Percentiles rank a stretch among this genome's conserved stretches.
Evolutionary conservation across 1,140 invertebrate genomes (phyloP).

Genomic region (Nixonia krombeini): DNA sequence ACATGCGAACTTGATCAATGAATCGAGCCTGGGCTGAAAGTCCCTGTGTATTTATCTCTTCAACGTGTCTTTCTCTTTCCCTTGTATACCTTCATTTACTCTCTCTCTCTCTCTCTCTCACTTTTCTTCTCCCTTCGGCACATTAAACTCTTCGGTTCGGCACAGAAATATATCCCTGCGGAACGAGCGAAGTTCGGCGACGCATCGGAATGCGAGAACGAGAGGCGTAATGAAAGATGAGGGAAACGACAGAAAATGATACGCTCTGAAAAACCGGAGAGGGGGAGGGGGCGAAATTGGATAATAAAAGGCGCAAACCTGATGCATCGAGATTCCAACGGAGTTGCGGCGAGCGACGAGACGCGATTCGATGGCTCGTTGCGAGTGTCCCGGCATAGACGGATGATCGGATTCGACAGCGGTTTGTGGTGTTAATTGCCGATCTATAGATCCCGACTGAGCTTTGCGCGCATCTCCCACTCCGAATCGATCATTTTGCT

Average conservation of each 20-base stretch:
- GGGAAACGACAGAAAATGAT: not conserved
- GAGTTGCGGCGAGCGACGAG: slow-evolving; percentile 19
- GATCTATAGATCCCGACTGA: slow-evolving; percentile 53
- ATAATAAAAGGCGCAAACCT: slow-evolving; percentile 29
- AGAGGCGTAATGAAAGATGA: slow-evolving; percentile 9
- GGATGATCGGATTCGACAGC: slow-evolving; percentile 18
- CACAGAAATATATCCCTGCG: no score
- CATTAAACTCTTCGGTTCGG: no score
- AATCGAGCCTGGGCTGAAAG: no score
- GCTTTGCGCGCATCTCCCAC: no score
- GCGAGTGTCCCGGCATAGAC: not conserved
- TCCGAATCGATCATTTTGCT: no score
- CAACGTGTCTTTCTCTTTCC: not conserved
- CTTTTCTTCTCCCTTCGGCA: no score
- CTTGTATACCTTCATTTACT: no score
- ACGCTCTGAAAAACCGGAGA: slow-evolving; percentile 9
- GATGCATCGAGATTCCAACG: slow-evolving; percentile 15
- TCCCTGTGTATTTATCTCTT: no score
- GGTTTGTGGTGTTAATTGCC: slow-evolving; percentile 54
- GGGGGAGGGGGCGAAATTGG: not conserved
- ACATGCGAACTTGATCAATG: no score
- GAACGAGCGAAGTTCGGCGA: slow-evolving; percentile 5
- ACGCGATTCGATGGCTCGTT: slow-evolving; percentile 9
- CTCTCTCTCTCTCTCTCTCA: no score
- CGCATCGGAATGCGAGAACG: no score